Conservation (phyloP, 2,888 invertebrate genomes). For the Caradrina clavipalpis region DNA sequence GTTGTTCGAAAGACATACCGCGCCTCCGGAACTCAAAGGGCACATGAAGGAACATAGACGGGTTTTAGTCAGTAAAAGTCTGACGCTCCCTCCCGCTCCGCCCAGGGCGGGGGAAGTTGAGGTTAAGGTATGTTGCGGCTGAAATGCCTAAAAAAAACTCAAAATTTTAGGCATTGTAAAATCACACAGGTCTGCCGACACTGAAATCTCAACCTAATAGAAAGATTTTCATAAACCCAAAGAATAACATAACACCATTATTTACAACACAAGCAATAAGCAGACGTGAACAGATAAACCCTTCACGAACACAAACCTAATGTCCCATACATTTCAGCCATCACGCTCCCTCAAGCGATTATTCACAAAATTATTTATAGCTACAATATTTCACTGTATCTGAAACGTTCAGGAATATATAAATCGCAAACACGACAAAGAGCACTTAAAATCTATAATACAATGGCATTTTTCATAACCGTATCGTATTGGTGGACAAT, state of each 20-base stretch:
- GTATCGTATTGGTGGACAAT: constrained; percentile 62
- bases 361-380: constrained; percentile 73
- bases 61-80: too few species aligned
- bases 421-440: constrained; percentile 60
- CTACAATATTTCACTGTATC: constrained; percentile 64
- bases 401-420: constrained; percentile 61
- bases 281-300: constrained; percentile 29
- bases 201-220: too few species aligned
- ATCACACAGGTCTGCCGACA: too few species aligned
- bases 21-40: too few species aligned
- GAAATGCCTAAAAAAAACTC: too few species aligned
- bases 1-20: too few species aligned
- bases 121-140: too few species aligned
- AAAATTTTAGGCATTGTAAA: too few species aligned
- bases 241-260: constrained; percentile 10
- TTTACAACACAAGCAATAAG: constrained; percentile 14
- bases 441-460: constrained; percentile 68
- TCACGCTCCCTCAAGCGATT: constrained; percentile 55
- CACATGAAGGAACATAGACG: too few species aligned
- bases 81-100: too few species aligned
- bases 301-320: constrained; percentile 39
- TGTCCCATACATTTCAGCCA: constrained; percentile 49
- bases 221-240: background rate
- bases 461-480: constrained; percentile 67
- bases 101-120: too few species aligned